phyloP scores from a whole-genome alignment of 2,113 vertebrate species.

The Lagopus leucura region DNA sequence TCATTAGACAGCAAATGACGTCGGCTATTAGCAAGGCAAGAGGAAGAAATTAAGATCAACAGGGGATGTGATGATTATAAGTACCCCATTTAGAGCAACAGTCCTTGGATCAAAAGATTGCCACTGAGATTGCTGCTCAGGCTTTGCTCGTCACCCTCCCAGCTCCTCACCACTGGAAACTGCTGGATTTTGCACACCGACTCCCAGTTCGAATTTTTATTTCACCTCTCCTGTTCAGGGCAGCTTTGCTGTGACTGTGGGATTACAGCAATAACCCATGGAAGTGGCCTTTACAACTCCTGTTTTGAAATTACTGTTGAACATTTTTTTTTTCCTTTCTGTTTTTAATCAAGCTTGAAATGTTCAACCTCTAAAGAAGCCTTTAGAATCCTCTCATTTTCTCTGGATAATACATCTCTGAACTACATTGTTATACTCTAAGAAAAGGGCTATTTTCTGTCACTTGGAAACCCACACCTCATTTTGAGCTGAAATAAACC shows the following conservation, averaged over 20 bases:
- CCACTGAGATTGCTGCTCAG: neutral
- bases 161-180: neutral
- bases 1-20: neutral
- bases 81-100: neutral
- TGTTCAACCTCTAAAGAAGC: conserved; percentile 43
- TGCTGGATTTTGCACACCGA: neutral
- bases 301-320: conserved; percentile 19
- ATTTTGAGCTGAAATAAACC: conserved; percentile 69
- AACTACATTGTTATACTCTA: conserved; percentile 46
- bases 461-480: conserved; percentile 66
- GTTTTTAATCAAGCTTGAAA: conserved; percentile 63
- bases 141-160: neutral
- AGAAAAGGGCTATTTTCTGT: conserved; percentile 65
- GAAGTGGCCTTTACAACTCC: neutral
- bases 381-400: conserved; percentile 62
- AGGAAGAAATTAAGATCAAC: neutral
- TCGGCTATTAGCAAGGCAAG: neutral
- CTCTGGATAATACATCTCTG: conserved; percentile 53
- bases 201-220: neutral
- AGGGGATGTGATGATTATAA: neutral
- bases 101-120: neutral
- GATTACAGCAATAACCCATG: neutral
- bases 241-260: neutral
- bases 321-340: neutral
- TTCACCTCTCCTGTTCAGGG: neutral